Percentiles rank a stretch among this genome's conserved stretches.
Conservation (phyloP, 2,113 vertebrate genomes). For the Cisticola juncidis region DNA sequence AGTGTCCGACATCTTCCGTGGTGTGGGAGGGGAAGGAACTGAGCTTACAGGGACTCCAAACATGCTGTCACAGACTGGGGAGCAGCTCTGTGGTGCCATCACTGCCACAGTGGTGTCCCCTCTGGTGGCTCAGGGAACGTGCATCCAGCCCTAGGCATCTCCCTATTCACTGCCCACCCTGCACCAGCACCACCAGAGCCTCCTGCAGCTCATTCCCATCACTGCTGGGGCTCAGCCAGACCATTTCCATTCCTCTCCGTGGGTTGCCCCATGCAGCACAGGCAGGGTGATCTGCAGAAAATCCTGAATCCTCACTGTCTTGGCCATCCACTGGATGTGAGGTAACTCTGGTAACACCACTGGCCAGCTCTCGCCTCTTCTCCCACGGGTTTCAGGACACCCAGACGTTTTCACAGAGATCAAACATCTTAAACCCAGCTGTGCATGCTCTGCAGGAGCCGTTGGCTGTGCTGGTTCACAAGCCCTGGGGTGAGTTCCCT, state of each 20-base stretch:
- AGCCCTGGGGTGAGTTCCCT: not conserved
- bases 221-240: not conserved
- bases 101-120: not conserved
- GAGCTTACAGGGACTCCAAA: not conserved
- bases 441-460: not conserved
- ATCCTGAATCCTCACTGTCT: not conserved
- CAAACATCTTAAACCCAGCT: not conserved
- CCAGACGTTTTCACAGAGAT: not conserved
- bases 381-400: not conserved
- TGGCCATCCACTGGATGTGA: fast-evolving
- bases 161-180: not conserved
- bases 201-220: not conserved
- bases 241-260: not conserved
- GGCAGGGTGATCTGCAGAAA: not conserved
- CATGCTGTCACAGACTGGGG: not conserved
- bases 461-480: fast-evolving
- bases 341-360: not conserved
- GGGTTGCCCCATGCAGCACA: not conserved
- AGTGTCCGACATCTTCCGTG: not conserved
- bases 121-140: fast-evolving
- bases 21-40: not conserved
- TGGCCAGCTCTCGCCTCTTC: not conserved
- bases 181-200: not conserved
- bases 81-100: not conserved
- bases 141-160: not conserved